Evolutionary conservation across 2,888 invertebrate species (phyloP).

Genomic region (Rhingia campestris): DNA sequence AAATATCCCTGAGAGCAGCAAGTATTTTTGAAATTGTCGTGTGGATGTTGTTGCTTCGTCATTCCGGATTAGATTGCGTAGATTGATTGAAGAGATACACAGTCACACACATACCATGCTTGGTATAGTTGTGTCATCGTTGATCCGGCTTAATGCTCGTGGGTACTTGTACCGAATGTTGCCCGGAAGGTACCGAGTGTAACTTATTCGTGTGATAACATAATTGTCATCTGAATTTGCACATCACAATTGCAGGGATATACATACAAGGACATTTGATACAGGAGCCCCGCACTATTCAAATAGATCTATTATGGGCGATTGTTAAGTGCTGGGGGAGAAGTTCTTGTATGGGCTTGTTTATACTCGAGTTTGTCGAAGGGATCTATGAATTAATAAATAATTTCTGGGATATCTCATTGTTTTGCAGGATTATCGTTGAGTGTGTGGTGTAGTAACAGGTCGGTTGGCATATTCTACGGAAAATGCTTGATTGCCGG

Average conservation of each 20-base stretch:
- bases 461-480: background rate
- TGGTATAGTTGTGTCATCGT: constrained; percentile 35
- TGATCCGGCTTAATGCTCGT: constrained; percentile 73
- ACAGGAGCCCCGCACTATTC: constrained; percentile 20
- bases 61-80: constrained; percentile 69
- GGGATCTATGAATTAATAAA: constrained; percentile 1
- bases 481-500: background rate
- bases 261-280: constrained; percentile 44
- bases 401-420: background rate
- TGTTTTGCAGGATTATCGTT: background rate
- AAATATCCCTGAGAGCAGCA: constrained; percentile 41
- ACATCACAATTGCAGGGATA: constrained; percentile 21
- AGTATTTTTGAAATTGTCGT: constrained; percentile 56
- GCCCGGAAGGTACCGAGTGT: constrained; percentile 61
- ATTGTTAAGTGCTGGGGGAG: background rate
- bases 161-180: constrained; percentile 64
- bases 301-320: background rate
- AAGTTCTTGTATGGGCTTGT: background rate
- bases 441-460: background rate
- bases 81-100: constrained; percentile 72
- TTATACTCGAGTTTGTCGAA: background rate
- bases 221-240: constrained; percentile 70
- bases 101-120: constrained; percentile 10
- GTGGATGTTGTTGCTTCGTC: constrained; percentile 39
- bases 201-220: constrained; percentile 70